These are phyloP conservation scores for Myotis davidii DNA, from an alignment of 2,113 vertebrate genomes.

Conservation along the genomic window DNA sequence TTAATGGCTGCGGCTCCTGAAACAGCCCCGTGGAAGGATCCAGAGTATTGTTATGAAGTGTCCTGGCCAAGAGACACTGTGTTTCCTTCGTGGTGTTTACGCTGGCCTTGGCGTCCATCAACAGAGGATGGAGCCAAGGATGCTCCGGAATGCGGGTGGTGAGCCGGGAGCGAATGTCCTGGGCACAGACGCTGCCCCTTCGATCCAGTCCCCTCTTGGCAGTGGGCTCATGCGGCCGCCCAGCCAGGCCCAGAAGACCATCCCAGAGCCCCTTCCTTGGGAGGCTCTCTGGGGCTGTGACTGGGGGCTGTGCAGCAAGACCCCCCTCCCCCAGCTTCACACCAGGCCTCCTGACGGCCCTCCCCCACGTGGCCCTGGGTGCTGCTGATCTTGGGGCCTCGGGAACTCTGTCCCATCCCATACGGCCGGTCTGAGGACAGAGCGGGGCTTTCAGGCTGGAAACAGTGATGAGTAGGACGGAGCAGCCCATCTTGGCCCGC, in stretches of 20 bases:
- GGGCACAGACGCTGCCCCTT: neutral
- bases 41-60: constrained; percentile 40
- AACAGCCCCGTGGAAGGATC: neutral
- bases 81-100: constrained; percentile 70
- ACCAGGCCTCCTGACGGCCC: neutral
- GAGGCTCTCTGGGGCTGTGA: neutral
- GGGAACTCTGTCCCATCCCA: neutral
- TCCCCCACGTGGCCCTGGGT: neutral
- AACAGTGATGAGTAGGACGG: neutral
- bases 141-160: neutral
- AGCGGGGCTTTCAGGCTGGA: constrained; percentile 32
- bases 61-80: constrained; percentile 65
- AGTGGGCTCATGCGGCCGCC: neutral
- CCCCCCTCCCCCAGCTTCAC: neutral
- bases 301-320: neutral
- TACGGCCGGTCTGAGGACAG: neutral
- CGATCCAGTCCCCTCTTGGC: neutral
- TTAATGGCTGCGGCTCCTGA: neutral
- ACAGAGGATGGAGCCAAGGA: neutral
- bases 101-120: constrained; percentile 32
- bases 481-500: constrained; percentile 57
- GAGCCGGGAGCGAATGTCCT: neutral
- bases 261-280: neutral
- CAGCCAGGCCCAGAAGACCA: neutral
- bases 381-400: neutral